Evolutionary conservation across 2,113 vertebrate genomes (phyloP).

Genomic region (Rhabdomys dilectus): DNA sequence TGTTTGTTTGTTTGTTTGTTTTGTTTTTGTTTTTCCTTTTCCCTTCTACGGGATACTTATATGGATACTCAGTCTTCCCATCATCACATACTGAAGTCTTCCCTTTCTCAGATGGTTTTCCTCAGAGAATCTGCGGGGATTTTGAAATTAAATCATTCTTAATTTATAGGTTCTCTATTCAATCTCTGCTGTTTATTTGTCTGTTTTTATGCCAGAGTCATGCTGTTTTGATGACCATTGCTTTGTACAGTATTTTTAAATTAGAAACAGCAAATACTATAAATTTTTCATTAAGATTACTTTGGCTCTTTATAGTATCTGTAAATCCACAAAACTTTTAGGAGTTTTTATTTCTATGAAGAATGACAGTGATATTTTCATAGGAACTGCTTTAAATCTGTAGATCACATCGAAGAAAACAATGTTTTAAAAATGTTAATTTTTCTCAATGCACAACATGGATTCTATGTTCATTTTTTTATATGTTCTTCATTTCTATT

Average conservation of each 20-base stretch:
- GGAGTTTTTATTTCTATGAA: not conserved
- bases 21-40: too few species aligned
- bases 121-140: not conserved
- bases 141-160: not conserved
- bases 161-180: not conserved
- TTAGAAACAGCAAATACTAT: not conserved
- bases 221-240: not conserved
- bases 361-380: not conserved
- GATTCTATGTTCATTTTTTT: not conserved
- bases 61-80: too few species aligned
- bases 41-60: too few species aligned
- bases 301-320: not conserved
- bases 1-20: not conserved
- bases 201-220: not conserved
- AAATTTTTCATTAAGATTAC: not conserved
- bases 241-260: not conserved
- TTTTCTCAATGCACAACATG: not conserved
- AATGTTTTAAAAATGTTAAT: not conserved
- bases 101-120: not conserved
- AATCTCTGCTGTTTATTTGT: not conserved
- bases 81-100: not conserved
- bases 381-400: not conserved
- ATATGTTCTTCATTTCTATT: not conserved
- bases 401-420: not conserved
- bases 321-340: not conserved